Evolutionary conservation across 2,888 invertebrate genomes (phyloP).

Genomic region (Rhagonycha lutea): DNA sequence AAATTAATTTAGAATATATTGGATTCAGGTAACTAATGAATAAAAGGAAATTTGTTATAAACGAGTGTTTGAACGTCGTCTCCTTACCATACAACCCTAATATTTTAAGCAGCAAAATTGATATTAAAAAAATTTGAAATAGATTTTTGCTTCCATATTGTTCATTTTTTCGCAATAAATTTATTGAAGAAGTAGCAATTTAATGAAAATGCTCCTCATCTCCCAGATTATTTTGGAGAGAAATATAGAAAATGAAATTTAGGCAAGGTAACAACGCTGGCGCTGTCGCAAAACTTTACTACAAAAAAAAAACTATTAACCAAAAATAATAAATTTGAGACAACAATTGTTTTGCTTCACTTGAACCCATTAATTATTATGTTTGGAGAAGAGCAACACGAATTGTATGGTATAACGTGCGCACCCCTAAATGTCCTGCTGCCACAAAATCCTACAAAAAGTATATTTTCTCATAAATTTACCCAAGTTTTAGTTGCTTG

Average conservation of each 20-base stretch:
- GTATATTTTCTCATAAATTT: slow-evolving; percentile 21
- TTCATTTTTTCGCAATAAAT: background rate
- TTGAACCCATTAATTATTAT: slow-evolving; percentile 32
- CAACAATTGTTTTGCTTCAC: slow-evolving; percentile 35
- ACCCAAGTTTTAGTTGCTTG: slow-evolving; percentile 21
- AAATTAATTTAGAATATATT: no score
- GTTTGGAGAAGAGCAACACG: slow-evolving; percentile 13
- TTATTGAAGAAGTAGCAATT: background rate
- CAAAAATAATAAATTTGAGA: slow-evolving; percentile 34
- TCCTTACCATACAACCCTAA: background rate
- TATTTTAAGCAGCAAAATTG: background rate
- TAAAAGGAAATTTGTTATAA: background rate
- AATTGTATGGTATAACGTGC: slow-evolving; percentile 5
- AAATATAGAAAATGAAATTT: background rate
- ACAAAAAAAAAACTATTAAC: slow-evolving; percentile 29
- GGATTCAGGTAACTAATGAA: background rate
- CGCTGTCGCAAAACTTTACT: slow-evolving; percentile 19
- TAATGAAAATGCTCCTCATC: background rate
- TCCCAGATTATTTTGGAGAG: background rate
- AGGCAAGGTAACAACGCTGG: background rate
- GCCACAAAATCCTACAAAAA: slow-evolving; percentile 6
- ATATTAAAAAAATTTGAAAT: background rate
- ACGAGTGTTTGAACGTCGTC: background rate
- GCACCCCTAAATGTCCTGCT: slow-evolving; percentile 7
- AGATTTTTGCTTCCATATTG: background rate